Conservation (phyloP, 2,113 vertebrate species). For the Globicephala melas region DNA sequence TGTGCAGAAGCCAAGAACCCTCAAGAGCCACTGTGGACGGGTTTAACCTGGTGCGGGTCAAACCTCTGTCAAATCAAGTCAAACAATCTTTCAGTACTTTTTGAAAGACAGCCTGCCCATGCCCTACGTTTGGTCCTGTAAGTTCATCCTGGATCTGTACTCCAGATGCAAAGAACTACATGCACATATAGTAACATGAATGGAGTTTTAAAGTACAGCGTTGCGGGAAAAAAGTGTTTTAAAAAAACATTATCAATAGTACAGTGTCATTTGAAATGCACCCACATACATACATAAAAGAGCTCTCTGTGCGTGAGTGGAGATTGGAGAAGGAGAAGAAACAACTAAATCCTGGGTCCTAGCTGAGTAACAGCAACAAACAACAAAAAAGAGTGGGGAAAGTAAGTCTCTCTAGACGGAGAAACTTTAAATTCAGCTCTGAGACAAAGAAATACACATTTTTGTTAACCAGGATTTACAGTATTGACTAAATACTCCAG, state of each 20-base stretch:
- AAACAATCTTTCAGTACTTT: accelerated
- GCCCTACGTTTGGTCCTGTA: neutral
- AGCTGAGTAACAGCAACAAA: neutral
- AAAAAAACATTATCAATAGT: neutral
- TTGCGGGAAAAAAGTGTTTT: neutral
- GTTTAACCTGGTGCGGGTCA: neutral
- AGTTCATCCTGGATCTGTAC: neutral
- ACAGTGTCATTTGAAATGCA: neutral
- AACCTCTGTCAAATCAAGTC: neutral
- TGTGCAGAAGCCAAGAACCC: neutral
- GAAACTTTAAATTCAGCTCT: neutral
- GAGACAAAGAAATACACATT: neutral
- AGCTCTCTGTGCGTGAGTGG: neutral
- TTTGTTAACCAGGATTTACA: neutral
- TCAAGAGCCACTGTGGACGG: neutral
- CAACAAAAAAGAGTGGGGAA: neutral
- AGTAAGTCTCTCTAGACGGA: neutral
- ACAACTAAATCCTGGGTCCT: neutral
- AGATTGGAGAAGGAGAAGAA: neutral
- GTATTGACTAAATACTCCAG: neutral
- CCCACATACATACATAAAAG: neutral
- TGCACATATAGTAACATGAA: accelerated
- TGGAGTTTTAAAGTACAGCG: neutral
- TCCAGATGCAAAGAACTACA: neutral
- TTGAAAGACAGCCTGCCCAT: accelerated